These are phyloP conservation scores for Pogonus chalceus DNA, from an alignment of 1,140 invertebrate genomes.

Conservation along the genomic window DNA sequence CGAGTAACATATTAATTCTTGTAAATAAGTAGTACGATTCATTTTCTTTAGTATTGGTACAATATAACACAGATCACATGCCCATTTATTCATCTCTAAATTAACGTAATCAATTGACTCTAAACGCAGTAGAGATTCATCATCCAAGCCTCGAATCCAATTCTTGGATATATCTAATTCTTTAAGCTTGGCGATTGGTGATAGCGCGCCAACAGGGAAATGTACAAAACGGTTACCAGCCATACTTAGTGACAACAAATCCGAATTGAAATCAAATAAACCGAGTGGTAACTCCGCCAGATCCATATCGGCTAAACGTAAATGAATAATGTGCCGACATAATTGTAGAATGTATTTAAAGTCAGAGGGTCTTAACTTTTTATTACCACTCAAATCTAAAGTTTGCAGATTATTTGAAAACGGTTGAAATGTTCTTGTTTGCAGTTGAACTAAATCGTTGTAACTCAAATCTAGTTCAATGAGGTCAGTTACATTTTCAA, in stretches of 20 bases:
- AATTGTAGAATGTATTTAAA: conserved; percentile 42
- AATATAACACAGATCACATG: conserved; percentile 54
- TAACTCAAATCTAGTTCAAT: conserved; percentile 57
- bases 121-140: conserved; percentile 42
- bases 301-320: conserved; percentile 47
- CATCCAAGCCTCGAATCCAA: conserved; percentile 45
- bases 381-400: conserved; percentile 58
- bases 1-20: conserved; percentile 39
- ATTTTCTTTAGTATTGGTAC: conserved; percentile 43
- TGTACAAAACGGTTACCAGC: conserved; percentile 46
- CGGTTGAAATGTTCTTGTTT: conserved; percentile 45
- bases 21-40: conserved; percentile 38
- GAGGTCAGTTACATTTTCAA: conserved; percentile 52
- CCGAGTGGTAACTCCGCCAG: conserved; percentile 43
- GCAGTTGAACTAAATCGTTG: conserved; percentile 57
- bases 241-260: conserved; percentile 43
- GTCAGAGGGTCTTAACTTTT: conserved; percentile 29
- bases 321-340: conserved; percentile 39
- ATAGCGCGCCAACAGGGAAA: conserved; percentile 44
- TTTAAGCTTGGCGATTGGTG: conserved; percentile 42
- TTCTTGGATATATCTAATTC: conserved; percentile 54
- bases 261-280: conserved; percentile 38
- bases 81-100: conserved; percentile 54
- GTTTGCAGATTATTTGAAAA: conserved; percentile 44
- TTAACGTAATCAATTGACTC: conserved; percentile 41